Evolutionary conservation across 2,113 vertebrate species (phyloP).

Genomic region (Callipepla californica): DNA sequence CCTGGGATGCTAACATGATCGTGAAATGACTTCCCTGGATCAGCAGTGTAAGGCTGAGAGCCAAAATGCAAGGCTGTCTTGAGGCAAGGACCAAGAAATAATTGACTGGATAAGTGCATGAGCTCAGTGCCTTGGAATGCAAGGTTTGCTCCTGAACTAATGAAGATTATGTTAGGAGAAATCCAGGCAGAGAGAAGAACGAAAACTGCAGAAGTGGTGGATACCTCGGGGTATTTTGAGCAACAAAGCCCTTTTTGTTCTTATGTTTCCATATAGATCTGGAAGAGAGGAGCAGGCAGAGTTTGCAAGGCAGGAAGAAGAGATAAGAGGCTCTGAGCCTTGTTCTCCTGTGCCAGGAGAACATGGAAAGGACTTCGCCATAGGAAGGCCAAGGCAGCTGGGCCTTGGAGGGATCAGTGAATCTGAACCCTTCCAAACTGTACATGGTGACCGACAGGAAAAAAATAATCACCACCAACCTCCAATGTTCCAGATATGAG

Average conservation of each 20-base stretch:
- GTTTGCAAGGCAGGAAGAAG: background rate
- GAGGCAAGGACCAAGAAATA: background rate
- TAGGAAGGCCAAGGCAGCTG: background rate
- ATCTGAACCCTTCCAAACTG: background rate
- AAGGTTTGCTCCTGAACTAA: background rate
- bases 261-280: background rate
- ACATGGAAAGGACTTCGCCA: background rate
- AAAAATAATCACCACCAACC: background rate
- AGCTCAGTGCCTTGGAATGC: background rate
- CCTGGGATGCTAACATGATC: accelerated
- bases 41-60: background rate
- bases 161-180: background rate
- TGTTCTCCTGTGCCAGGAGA: background rate
- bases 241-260: background rate
- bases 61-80: background rate
- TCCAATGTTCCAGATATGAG: background rate
- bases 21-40: background rate
- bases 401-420: background rate
- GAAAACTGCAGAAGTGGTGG: background rate
- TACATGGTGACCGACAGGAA: accelerated
- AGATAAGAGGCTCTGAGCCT: background rate
- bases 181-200: background rate
- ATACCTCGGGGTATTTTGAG: background rate
- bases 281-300: background rate
- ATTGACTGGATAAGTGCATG: background rate